These are phyloP conservation scores for Bombus fervidus DNA, from an alignment of 1,140 invertebrate genomes.

Conservation along the genomic window DNA sequence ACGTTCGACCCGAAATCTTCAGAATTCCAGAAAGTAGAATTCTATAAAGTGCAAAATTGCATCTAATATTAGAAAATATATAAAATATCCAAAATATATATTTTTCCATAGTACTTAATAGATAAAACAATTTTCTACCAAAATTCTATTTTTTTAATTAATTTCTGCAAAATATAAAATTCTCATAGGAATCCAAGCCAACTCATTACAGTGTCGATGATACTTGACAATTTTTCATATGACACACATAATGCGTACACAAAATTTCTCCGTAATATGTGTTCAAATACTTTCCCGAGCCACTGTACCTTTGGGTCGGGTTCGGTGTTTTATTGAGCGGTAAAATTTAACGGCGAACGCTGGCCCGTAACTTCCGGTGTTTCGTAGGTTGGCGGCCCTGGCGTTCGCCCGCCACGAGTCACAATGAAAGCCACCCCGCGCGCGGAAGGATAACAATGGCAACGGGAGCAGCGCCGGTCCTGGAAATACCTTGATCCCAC, in stretches of 20 bases:
- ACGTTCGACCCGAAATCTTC: not conserved
- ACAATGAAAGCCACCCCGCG: slow-evolving; percentile 55
- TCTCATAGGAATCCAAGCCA: too few species aligned
- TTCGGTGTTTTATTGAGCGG: slow-evolving; percentile 47
- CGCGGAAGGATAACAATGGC: slow-evolving; percentile 60
- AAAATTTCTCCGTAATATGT: too few species aligned
- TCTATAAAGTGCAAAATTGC: too few species aligned
- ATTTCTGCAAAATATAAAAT: too few species aligned
- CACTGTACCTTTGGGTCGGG: slow-evolving; percentile 5
- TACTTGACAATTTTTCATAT: too few species aligned
- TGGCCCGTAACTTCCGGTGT: slow-evolving; percentile 46
- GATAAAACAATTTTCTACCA: too few species aligned
- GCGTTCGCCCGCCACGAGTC: slow-evolving; percentile 23
- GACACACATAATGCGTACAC: too few species aligned
- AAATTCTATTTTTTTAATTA: too few species aligned
- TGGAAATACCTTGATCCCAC: slow-evolving; percentile 75
- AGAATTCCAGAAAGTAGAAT: not conserved
- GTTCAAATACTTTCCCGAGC: not conserved
- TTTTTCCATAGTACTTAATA: too few species aligned
- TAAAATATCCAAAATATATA: too few species aligned
- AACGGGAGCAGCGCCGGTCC: slow-evolving; percentile 18
- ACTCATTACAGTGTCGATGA: too few species aligned
- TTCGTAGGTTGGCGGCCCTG: not conserved
- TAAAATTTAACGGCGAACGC: slow-evolving; percentile 50
- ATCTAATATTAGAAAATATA: too few species aligned